Percentiles rank a stretch among this genome's conserved stretches.
These are phyloP conservation scores for Pagetopsis macropterus DNA, from an alignment of 2,797 vertebrate genomes.

Conservation along the genomic window DNA sequence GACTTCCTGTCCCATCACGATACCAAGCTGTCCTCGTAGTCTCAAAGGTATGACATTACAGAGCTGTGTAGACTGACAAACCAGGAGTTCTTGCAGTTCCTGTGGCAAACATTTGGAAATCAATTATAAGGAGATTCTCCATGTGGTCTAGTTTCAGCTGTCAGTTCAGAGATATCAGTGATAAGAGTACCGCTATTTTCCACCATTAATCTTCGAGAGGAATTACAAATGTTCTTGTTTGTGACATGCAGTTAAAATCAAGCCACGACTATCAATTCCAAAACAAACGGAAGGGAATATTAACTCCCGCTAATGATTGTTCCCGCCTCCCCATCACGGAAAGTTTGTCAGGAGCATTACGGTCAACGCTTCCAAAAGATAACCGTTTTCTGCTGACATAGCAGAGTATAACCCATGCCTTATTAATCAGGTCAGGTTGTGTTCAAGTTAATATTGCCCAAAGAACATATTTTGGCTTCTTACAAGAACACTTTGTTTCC, in stretches of 20 bases:
- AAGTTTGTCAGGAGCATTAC: conserved; percentile 9
- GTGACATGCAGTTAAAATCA: conserved; percentile 24
- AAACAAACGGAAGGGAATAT: conserved; percentile 35
- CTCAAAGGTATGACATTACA: conserved; percentile 68
- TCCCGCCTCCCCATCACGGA: conserved; percentile 8
- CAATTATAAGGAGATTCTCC: conserved; percentile 27
- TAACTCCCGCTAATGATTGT: conserved; percentile 6
- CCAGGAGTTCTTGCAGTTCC: conserved; percentile 11
- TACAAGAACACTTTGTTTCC: conserved; percentile 4
- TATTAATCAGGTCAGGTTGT: conserved; percentile 7
- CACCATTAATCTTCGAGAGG: conserved; percentile 15
- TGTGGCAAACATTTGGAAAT: conserved; percentile 45
- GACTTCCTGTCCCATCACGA: conserved; percentile 38
- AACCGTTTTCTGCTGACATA: conserved; percentile 10
- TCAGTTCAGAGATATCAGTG: conserved; percentile 18
- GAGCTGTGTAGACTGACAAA: conserved; percentile 40
- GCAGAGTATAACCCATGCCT: background rate
- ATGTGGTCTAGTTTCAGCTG: conserved; percentile 25
- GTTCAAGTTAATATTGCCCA: background rate
- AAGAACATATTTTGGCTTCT: no score
- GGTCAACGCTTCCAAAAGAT: conserved; percentile 20
- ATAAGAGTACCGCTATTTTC: conserved; percentile 11
- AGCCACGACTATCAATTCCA: conserved; percentile 35
- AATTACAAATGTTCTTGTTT: conserved; percentile 12
- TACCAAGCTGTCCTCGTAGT: conserved; percentile 25